Conservation (phyloP, 2,888 invertebrate species). For the Junonia oenone region DNA sequence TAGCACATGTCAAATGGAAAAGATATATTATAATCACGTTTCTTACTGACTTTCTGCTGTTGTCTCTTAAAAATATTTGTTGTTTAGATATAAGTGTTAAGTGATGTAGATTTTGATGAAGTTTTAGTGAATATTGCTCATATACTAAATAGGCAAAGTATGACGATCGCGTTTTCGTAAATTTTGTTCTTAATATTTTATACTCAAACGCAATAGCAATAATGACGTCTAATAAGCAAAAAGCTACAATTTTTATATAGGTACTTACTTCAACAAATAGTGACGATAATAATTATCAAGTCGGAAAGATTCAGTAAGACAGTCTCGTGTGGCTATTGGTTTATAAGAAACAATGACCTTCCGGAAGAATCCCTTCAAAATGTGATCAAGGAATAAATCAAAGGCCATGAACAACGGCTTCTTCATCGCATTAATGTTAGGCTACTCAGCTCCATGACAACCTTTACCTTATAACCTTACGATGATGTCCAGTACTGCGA, state of each 20-base stretch:
- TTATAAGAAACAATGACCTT: neutral
- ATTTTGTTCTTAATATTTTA: too few relatives aligned
- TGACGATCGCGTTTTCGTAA: too few relatives aligned
- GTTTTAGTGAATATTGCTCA: too few relatives aligned
- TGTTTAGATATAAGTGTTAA: too few relatives aligned
- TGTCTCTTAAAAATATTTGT: neutral
- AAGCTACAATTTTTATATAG: too few relatives aligned
- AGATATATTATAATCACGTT: conserved; percentile 6
- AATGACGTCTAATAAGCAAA: too few relatives aligned
- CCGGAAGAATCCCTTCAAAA: neutral
- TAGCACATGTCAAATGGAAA: conserved; percentile 1
- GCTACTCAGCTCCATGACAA: neutral
- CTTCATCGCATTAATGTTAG: neutral
- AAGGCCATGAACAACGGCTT: conserved; percentile 7
- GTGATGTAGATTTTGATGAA: too few relatives aligned
- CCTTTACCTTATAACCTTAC: too few relatives aligned
- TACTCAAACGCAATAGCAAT: too few relatives aligned
- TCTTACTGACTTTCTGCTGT: neutral
- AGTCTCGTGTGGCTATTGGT: neutral
- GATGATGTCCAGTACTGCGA: too few relatives aligned
- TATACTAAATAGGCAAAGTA: too few relatives aligned
- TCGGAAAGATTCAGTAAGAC: neutral
- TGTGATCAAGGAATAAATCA: neutral
- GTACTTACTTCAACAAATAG: too few relatives aligned
- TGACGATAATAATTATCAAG: neutral